These are phyloP conservation scores for Pandemis cinnamomeana DNA, from an alignment of 2,888 invertebrate genomes.

Conservation along the genomic window DNA sequence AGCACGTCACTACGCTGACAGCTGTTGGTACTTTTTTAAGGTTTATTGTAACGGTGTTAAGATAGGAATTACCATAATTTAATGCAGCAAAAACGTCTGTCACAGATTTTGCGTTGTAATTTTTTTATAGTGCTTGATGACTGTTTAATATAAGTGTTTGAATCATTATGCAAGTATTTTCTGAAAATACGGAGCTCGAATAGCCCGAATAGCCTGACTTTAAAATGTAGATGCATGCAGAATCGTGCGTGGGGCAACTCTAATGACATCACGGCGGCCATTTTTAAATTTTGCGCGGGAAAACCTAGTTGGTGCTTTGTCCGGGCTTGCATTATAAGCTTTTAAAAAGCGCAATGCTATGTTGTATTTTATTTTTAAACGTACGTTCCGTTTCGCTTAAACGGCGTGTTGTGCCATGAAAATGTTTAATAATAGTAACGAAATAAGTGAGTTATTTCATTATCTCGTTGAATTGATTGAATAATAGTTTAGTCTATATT, in stretches of 20 bases:
- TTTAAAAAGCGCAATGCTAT: constrained; percentile 31
- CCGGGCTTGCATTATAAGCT: constrained; percentile 41
- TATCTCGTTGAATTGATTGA: not conserved
- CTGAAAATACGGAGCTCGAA: constrained; percentile 14
- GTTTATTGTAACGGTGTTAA: constrained; percentile 33
- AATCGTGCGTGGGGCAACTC: constrained; percentile 68
- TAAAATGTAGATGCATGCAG: constrained; percentile 75
- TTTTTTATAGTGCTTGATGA: not conserved
- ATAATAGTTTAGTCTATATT: not conserved
- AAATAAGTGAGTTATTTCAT: constrained; percentile 1
- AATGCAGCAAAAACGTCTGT: not conserved
- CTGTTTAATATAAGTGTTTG: not conserved
- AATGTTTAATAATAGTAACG: constrained; percentile 16
- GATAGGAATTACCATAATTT: constrained; percentile 21
- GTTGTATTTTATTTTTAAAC: constrained; percentile 21
- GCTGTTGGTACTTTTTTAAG: constrained; percentile 26
- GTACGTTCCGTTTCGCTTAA: constrained; percentile 26
- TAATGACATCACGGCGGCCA: constrained; percentile 59
- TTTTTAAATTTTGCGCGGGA: constrained; percentile 64
- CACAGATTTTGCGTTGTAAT: not conserved
- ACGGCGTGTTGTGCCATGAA: constrained; percentile 2
- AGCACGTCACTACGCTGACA: constrained; percentile 43
- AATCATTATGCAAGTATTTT: not conserved
- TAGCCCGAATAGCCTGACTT: constrained; percentile 49
- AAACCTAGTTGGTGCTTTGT: constrained; percentile 72